Base-by-base conservation (phyloP, 1,140 invertebrate genomes). In the Phortica variegata region DNA sequence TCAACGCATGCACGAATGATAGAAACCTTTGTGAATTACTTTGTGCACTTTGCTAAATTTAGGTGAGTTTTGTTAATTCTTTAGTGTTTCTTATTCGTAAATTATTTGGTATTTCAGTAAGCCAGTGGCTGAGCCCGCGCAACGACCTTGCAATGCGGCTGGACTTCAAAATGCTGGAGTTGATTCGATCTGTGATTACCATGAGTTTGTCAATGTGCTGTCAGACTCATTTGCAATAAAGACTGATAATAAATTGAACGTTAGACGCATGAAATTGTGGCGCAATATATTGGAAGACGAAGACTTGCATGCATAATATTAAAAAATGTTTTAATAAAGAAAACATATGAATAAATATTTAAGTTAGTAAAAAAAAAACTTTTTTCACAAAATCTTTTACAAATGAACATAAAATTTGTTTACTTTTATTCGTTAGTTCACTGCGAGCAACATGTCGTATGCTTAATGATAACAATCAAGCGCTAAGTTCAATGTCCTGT, bases 11-110 rank as follows among this genome's bases (percentile, higher is more conserved):
- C 72, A 1, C 32, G 44, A 19, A 47, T 70, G 1, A 44, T 66
- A 2, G 19, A 55, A 5, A 43, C 50, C 0, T 55, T 70, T 39
- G 68, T 74, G 0, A 43, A 42, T 2, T 61, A 66, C 43, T 60
- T 72, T 19, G 65, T 75, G 18, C 51, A 69, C 3, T 75, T 75
- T 41, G 72, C 71, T 26, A 68, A 68, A 42, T 52, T 41, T 34
- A 56, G 58, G 70, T 73, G 34, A 44, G 62, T 46, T 8, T 8
- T n/a, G n/a, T n/a, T n/a, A n/a, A n/a, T n/a, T n/a, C n/a, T n/a
- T n/a, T n/a, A n/a, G n/a, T n/a, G n/a, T n/a, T n/a, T n/a, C n/a
- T n/a, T n/a, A n/a, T n/a, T 2, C 6, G 7, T 3, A 15, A 13
- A 6, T 8, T 4, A n/a, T 12, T 21, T 41, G n/a, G 21, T 2